Percentiles rank a stretch among this genome's conserved stretches.
These are phyloP conservation scores for Turritopsis rubra DNA, from an alignment of 30 jellyfish, hydroid and myxozoan genomes.

Conservation along the genomic window DNA sequence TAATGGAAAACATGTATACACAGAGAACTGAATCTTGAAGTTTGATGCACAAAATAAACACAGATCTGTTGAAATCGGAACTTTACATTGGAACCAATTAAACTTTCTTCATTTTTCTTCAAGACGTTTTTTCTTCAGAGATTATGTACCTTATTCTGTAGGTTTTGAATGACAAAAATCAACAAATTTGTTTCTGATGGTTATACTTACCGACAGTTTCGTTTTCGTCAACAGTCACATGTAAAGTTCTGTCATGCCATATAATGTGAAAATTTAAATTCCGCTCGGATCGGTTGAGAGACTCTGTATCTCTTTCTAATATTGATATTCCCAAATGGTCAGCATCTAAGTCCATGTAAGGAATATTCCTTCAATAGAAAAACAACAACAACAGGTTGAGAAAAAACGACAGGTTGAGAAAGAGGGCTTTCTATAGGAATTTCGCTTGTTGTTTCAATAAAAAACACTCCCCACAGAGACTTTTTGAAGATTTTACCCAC, in stretches of 20 bases:
- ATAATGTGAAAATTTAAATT: not conserved
- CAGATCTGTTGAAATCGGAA: too few species aligned
- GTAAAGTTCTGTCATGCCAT: conserved; percentile 13
- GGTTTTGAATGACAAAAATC: not conserved
- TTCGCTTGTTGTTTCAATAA: too few species aligned
- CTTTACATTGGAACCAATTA: too few species aligned
- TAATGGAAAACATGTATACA: not conserved
- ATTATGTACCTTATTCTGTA: not conserved
- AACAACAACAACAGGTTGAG: not conserved
- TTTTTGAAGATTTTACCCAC: too few species aligned
- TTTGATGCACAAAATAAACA: too few species aligned
- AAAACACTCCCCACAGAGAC: too few species aligned
- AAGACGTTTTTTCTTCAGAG: not conserved
- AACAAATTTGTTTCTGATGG: too few species aligned
- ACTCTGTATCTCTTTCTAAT: not conserved
- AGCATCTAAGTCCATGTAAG: not conserved
- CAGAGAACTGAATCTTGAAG: too few species aligned
- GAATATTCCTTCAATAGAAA: not conserved
- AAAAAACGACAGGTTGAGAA: too few species aligned
- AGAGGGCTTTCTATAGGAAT: too few species aligned
- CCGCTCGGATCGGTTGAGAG: not conserved
- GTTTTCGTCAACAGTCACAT: not conserved
- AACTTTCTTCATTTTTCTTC: too few species aligned
- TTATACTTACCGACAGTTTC: conserved; percentile 11
- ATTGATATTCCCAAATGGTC: not conserved